Evolutionary conservation across 2,888 invertebrate species (phyloP).

Genomic region (Bruchidius siliquastri): DNA sequence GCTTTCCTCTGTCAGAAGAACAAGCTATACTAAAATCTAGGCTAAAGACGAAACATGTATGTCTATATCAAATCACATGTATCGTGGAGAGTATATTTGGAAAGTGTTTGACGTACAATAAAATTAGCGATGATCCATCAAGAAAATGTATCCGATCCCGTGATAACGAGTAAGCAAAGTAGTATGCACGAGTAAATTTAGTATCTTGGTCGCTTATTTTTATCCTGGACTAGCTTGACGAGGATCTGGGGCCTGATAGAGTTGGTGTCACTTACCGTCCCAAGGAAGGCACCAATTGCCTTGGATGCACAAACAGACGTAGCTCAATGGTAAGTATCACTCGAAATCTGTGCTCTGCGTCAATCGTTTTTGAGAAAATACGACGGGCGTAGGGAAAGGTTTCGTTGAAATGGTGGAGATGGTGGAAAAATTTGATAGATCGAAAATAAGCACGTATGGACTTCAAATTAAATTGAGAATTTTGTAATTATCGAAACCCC

Average conservation of each 20-base stretch:
- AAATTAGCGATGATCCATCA: neutral
- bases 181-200: conserved; percentile 20
- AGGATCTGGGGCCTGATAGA: conserved; percentile 52
- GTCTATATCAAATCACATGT: too few relatives aligned
- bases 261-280: conserved; percentile 66
- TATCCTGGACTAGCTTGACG: conserved; percentile 47
- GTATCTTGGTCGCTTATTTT: conserved; percentile 42
- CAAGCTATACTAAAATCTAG: too few relatives aligned
- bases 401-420: neutral
- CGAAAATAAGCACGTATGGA: too few relatives aligned
- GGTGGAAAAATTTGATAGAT: neutral
- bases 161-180: neutral
- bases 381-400: neutral
- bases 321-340: conserved; percentile 68
- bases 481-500: too few relatives aligned
- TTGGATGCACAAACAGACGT: conserved; percentile 69
- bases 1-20: too few relatives aligned
- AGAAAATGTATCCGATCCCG: neutral
- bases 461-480: too few relatives aligned
- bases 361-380: neutral
- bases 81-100: too few relatives aligned
- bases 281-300: conserved; percentile 59
- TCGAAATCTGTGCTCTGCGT: neutral
- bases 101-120: too few relatives aligned
- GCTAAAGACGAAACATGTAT: too few relatives aligned